A percentile compares a stretch with the other conserved stretches of the same genome.
phyloP scores from a whole-genome alignment of 2,797 vertebrate genomes.

The Gymnothorax reevesii region DNA sequence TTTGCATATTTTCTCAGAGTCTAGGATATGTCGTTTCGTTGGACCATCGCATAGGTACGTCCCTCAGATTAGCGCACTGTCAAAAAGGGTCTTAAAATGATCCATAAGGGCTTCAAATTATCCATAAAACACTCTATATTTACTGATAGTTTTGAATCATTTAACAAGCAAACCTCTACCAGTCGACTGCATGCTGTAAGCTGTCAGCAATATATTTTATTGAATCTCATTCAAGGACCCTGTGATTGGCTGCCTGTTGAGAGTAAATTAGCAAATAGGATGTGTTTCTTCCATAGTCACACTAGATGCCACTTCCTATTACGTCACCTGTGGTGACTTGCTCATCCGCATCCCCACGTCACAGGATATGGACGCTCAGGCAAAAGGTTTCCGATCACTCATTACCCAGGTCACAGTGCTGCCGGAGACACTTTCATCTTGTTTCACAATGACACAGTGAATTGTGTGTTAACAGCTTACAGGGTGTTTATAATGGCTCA shows the following conservation, averaged over 20 bases:
- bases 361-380: not conserved
- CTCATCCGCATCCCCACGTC: not conserved
- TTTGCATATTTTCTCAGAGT: too few relatives aligned
- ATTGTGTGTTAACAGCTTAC: not conserved
- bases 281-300: not conserved
- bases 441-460: not conserved
- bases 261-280: not conserved
- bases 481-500: not conserved
- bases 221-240: not conserved
- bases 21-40: too few relatives aligned
- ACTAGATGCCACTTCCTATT: not conserved
- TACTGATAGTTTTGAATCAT: not conserved
- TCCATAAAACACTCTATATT: too few relatives aligned
- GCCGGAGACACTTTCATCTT: not conserved
- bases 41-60: too few relatives aligned
- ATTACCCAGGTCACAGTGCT: not conserved
- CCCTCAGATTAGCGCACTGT: too few relatives aligned
- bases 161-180: not conserved
- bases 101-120: not conserved
- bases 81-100: too few relatives aligned
- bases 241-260: not conserved
- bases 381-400: not conserved
- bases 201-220: not conserved
- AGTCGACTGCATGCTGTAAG: not conserved
- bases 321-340: not conserved